phyloP scores from a whole-genome alignment of 2,113 vertebrate genomes.

The Phoxinus phoxinus region DNA sequence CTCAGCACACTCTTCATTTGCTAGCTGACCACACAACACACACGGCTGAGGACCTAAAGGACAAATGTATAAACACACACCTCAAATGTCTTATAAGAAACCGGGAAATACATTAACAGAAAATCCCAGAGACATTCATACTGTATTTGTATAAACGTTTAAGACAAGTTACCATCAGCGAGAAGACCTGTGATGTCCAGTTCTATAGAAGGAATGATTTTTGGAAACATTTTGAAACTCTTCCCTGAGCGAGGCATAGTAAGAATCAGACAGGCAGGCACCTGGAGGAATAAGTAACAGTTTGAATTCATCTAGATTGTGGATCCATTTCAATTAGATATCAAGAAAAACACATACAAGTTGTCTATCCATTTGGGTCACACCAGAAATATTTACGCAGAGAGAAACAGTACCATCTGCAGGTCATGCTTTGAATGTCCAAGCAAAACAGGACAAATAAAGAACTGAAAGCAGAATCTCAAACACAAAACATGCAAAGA shows the following conservation, averaged over 20 bases:
- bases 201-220: slow-evolving; percentile 88
- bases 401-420: slow-evolving; percentile 59
- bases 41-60: slow-evolving; percentile 84
- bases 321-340: not conserved
- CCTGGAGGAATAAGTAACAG: slow-evolving; percentile 66
- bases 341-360: not conserved
- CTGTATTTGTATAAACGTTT: not conserved
- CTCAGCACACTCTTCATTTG: slow-evolving; percentile 75
- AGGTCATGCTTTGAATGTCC: slow-evolving; percentile 43
- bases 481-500: not conserved
- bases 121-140: not conserved
- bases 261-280: slow-evolving; percentile 88
- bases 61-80: slow-evolving; percentile 27
- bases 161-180: slow-evolving; percentile 75
- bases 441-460: not conserved
- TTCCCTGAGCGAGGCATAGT: slow-evolving; percentile 93
- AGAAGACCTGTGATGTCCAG: slow-evolving; percentile 87
- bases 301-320: not conserved
- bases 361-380: not conserved
- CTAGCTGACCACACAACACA: slow-evolving; percentile 80
- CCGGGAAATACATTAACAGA: not conserved
- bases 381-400: slow-evolving; percentile 5
- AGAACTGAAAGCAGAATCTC: not conserved
- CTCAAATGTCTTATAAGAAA: too few relatives aligned
- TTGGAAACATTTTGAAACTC: slow-evolving; percentile 93